Base-by-base conservation (phyloP, 2,888 invertebrate genomes). In the Drosophila recens region DNA sequence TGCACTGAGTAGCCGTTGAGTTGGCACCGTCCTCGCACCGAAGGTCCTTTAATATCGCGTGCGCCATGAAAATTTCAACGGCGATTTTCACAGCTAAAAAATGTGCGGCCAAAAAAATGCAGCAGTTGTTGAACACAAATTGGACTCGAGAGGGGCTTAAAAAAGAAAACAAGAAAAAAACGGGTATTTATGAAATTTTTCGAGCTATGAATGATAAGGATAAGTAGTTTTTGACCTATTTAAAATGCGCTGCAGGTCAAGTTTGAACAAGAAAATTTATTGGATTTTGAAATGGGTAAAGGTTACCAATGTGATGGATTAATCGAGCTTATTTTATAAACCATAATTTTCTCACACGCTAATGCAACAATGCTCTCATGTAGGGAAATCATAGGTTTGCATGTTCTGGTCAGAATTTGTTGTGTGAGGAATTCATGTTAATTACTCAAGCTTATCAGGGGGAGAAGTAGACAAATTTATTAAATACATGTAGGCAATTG, bases 1-100 rank as follows among this genome's bases (percentile, higher is more conserved):
- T 49, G 53, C 48, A 63, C 67, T 80, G 82, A 82, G 74, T 69
- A 74, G 87, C 73, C 84, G 84, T 69, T 87, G 84, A 89, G 81
- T 75, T 58, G 77, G 40, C 70, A 75, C 52, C 43, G 58, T 40
- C 27, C 30, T 38, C 34, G 34, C 40, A 42, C 45, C 45, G 1
- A 30, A 36, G 61, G 48, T 53, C 49, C 63, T 63, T 54, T 51
- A 57, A 51, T 54, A 45, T 23, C n/a, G 45, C 45, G 23, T 45
- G 45, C 13, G 13, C 45, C 20, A 78, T 81, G 62, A 81, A 79
- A 78, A 73, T 78, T 81, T 78, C 74, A 81, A 23, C 57, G 53
- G 13, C 63, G 40, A 78, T 72, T 62, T 72, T 49, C 42, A 15
- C n/a, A 36, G 36, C 38, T 51, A 75, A 48, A 79, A 67, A 66